Base-by-base conservation (phyloP, 2,888 invertebrate genomes). In the Monoplex corrugatus region DNA sequence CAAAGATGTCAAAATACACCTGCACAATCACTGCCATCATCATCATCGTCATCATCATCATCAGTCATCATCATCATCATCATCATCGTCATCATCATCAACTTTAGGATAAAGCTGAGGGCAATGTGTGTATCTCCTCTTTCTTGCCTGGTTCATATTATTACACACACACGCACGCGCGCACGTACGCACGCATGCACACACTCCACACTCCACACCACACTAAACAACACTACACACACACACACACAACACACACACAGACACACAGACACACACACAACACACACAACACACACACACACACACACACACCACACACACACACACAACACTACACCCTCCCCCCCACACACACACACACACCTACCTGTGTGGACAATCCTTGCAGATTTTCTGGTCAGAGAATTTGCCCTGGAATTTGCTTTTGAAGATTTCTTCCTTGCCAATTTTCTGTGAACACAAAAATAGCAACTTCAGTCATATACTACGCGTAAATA, bases 331-430 rank as follows among this genome's bases (percentile, higher is more conserved):
- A 84, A n/a, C n/a, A n/a, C n/a, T n/a, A n/a, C n/a, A n/a, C n/a
- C n/a, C n/a, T n/a, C n/a, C n/a, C n/a, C n/a, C n/a, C n/a, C 63
- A 80, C 80, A 43, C 40, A 40, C 80, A 43, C 72, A 75, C 72
- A 43, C 63, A 72, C 0, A 40, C 3, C 89, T 91, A 96, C 96
- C 96, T 95, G 93, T 97, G 97, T 50, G 96, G 96, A 92, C 97
- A 97, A 91, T 96, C 97, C 91, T 96, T 96, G 91, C 97, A 97
- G 86, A 97, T 96, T 92, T 96, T 96, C 92, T 97, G 97, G 93
- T 97, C 96, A 85, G 96, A 96, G 93, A 96, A 97, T 43, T 96
- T 95, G 28, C 97, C 97, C 92, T 96, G 96, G 92, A 96, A 96
- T 88, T 95, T 96, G 87, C 95, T 95, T 91, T 96, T 96, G 93